Evolutionary conservation across 2,113 vertebrate species (phyloP).

Genomic region (Lipotes vexillifer): DNA sequence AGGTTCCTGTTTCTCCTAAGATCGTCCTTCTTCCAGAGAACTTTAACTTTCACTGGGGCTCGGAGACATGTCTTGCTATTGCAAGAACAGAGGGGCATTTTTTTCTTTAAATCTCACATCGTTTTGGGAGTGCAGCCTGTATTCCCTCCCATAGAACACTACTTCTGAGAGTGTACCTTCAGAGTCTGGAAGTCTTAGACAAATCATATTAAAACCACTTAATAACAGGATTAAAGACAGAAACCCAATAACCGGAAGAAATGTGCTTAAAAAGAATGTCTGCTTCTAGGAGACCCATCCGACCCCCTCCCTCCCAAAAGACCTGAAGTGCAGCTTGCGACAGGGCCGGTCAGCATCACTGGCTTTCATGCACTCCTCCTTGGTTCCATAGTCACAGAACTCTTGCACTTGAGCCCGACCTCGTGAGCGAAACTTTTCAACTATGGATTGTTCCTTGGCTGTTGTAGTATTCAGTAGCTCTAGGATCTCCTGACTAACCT

Average conservation of each 20-base stretch:
- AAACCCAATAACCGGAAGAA: neutral
- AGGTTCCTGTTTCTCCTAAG: neutral
- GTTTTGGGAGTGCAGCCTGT: neutral
- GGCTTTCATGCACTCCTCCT: conserved; percentile 91
- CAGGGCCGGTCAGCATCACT: conserved; percentile 89
- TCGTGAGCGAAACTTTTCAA: conserved; percentile 93
- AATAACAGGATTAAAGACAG: neutral
- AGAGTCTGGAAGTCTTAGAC: neutral
- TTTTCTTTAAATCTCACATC: neutral
- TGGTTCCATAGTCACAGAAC: conserved; percentile 95
- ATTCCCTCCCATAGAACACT: neutral
- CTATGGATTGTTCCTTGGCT: conserved; percentile 95
- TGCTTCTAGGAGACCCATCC: neutral
- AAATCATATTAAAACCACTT: neutral
- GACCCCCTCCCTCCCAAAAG: conserved; percentile 7
- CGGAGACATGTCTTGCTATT: neutral
- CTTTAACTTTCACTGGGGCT: neutral
- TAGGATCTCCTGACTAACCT: conserved; percentile 95
- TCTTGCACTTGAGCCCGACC: conserved; percentile 95
- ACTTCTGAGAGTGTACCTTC: neutral
- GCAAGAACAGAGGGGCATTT: neutral
- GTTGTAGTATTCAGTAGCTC: conserved; percentile 93
- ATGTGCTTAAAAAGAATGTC: neutral
- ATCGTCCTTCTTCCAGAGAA: neutral
- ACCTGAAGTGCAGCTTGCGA: conserved; percentile 93